Conservation (phyloP, 1,140 invertebrate species). For the Globodera ellingtonae region DNA sequence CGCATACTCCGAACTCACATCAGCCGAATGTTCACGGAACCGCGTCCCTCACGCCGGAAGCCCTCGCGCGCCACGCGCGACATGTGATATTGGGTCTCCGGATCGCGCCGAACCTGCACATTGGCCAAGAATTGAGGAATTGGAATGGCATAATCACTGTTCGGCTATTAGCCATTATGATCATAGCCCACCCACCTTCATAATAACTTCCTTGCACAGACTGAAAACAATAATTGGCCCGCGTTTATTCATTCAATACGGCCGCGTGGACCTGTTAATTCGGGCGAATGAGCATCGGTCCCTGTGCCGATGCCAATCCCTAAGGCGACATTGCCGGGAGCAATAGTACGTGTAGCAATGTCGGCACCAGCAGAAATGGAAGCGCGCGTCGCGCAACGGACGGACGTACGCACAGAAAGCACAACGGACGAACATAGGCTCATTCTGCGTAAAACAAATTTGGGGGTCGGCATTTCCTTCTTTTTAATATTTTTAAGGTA, state of each 20-base stretch:
- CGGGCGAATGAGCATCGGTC: conserved; percentile 82
- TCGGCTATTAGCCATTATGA: neutral
- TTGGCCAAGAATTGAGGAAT: too few species aligned
- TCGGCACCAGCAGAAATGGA: conserved; percentile 82
- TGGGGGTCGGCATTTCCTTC: too few species aligned
- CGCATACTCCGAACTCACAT: conserved; percentile 63
- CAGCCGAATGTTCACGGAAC: conserved; percentile 80
- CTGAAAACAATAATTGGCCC: conserved; percentile 54
- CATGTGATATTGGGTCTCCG: conserved; percentile 76
- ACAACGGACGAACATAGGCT: conserved; percentile 64
- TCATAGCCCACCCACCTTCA: conserved; percentile 70
- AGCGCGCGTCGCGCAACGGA: conserved; percentile 59
- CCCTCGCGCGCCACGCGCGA: conserved; percentile 79
- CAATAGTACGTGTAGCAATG: conserved; percentile 82
- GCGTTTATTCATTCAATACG: too few species aligned
- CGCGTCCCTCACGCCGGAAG: conserved; percentile 79
- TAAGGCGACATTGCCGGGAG: conserved; percentile 78
- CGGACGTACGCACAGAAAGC: conserved; percentile 65
- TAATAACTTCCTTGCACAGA: conserved; percentile 82
- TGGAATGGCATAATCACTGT: neutral
- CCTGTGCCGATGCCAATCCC: conserved; percentile 87
- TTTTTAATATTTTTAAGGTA: too few species aligned
- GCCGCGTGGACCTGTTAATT: conserved; percentile 67
- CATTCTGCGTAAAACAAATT: conserved; percentile 35
- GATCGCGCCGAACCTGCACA: conserved; percentile 74